Conservation (phyloP, 2,888 invertebrate species). For the Gastrophysa polygoni region DNA sequence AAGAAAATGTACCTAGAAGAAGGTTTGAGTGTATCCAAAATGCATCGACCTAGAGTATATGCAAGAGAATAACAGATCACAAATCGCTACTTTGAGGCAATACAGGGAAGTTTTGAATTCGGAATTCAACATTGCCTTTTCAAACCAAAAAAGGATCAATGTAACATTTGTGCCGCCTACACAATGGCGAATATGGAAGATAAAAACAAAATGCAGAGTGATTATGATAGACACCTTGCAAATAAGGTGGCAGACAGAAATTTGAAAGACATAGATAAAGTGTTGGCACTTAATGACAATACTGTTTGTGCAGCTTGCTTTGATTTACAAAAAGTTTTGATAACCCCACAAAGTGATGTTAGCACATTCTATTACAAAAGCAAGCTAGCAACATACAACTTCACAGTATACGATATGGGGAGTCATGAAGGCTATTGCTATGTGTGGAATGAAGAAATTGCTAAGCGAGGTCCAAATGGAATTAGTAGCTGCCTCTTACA, state of each 20-base stretch:
- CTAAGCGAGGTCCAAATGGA: conserved; percentile 26
- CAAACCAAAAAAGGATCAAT: conserved; percentile 11
- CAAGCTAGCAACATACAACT: too few species aligned
- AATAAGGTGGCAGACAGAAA: conserved; percentile 7
- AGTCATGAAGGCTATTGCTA: too few species aligned
- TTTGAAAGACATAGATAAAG: conserved; percentile 19
- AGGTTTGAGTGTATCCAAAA: background rate
- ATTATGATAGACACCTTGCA: conserved; percentile 1
- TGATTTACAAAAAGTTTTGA: conserved; percentile 18
- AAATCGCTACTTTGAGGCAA: conserved; percentile 4
- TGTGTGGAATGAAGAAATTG: background rate
- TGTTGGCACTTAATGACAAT: conserved; percentile 11
- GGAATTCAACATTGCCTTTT: background rate
- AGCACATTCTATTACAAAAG: too few species aligned
- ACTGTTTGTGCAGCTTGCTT: conserved; percentile 17
- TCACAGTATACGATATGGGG: too few species aligned
- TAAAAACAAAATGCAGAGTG: conserved; percentile 5
- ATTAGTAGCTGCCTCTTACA: conserved; percentile 19
- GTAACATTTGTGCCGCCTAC: conserved; percentile 3
- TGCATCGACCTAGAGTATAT: background rate
- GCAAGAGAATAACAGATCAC: background rate
- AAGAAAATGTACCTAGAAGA: background rate
- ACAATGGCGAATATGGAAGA: background rate
- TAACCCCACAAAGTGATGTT: background rate
- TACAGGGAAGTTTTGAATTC: background rate